Conservation (phyloP, 2,888 invertebrate genomes). For the Xylocampa areola region DNA sequence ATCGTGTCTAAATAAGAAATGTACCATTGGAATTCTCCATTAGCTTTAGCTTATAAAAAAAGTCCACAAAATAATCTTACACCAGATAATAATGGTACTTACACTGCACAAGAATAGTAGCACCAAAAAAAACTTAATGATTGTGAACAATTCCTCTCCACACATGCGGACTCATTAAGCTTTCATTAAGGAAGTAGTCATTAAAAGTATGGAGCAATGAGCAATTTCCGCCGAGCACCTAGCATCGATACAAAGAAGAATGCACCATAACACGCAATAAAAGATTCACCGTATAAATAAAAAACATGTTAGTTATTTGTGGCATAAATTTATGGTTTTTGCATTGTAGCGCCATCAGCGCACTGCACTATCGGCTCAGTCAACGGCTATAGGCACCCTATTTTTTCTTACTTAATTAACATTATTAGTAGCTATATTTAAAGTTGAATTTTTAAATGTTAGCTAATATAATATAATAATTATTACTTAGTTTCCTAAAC, state of each 20-base stretch:
- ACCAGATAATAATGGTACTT: conserved; percentile 8
- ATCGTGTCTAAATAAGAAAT: no score
- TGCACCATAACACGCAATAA: conserved; percentile 58
- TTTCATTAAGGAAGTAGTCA: conserved; percentile 82
- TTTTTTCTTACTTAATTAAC: no score
- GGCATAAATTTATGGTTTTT: conserved; percentile 37
- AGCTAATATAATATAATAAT: no score
- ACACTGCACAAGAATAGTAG: conserved; percentile 41
- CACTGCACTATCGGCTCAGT: conserved; percentile 3
- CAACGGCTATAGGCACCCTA: background rate
- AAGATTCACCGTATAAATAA: conserved; percentile 40
- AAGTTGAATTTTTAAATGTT: no score
- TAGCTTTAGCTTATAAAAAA: background rate
- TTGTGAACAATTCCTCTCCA: conserved; percentile 55
- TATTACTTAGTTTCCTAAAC: no score
- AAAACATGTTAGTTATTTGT: conserved; percentile 41
- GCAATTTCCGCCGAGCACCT: conserved; percentile 78
- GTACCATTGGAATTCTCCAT: background rate
- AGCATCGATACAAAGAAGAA: conserved; percentile 59
- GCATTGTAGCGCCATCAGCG: background rate
- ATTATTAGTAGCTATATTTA: no score
- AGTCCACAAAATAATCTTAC: conserved; percentile 3
- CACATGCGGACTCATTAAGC: conserved; percentile 80
- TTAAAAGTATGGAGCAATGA: conserved; percentile 84
- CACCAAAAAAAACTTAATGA: conserved; percentile 39